Percentiles rank a stretch among this genome's conserved stretches.
Conservation (phyloP, 2,113 vertebrate genomes). For the Tautogolabrus adspersus region DNA sequence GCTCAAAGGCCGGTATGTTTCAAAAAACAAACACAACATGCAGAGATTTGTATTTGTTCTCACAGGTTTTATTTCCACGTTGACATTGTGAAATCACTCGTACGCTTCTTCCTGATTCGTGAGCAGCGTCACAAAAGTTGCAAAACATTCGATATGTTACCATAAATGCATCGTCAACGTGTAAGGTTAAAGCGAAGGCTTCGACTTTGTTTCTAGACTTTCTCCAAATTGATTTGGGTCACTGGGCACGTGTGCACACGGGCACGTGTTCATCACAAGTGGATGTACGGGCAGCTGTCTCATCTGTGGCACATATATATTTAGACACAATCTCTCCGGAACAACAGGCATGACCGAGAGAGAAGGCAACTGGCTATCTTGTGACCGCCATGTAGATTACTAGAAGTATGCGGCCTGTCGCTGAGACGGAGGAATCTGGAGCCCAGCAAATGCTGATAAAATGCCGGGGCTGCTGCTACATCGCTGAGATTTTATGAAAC, state of each 20-base stretch:
- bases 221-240: constrained; percentile 41
- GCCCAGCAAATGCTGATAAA: constrained; percentile 10
- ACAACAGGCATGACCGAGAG: constrained; percentile 74
- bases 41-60: not conserved
- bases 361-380: constrained; percentile 75
- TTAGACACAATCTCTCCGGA: constrained; percentile 78
- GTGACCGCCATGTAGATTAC: constrained; percentile 72
- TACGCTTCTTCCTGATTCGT: not conserved
- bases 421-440: constrained; percentile 32
- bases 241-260: constrained; percentile 50
- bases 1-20: constrained; percentile 90
- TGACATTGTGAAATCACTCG: too few species aligned
- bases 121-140: too few species aligned
- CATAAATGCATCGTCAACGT: not conserved
- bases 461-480: not conserved
- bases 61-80: too few species aligned
- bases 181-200: not conserved
- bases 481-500: constrained; percentile 3
- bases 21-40: not conserved
- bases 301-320: constrained; percentile 71
- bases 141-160: too few species aligned
- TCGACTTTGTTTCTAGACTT: constrained; percentile 9
- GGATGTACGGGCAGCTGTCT: constrained; percentile 75
- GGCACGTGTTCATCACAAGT: constrained; percentile 63
- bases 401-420: constrained; percentile 50